These are phyloP conservation scores for Apocheima hispidaria DNA, from an alignment of 2,888 invertebrate species.

Conservation along the genomic window DNA sequence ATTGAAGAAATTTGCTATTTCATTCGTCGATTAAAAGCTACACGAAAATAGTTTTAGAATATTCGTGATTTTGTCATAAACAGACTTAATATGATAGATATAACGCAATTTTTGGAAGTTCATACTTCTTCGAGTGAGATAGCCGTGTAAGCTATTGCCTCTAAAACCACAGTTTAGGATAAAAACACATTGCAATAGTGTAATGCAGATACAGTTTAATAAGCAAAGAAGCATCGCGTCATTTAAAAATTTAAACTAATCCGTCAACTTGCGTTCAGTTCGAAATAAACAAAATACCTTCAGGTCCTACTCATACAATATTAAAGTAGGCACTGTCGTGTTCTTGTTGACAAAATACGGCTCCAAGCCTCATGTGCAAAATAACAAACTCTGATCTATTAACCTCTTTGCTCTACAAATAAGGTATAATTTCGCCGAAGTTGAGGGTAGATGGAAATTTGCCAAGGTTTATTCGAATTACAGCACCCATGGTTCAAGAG, in stretches of 20 bases:
- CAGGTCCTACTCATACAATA: constrained; percentile 57
- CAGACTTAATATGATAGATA: too few relatives aligned
- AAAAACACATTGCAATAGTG: too few relatives aligned
- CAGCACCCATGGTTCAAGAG: constrained; percentile 61
- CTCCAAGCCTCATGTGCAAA: constrained; percentile 42
- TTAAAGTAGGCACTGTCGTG: constrained; percentile 58
- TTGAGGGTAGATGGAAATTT: constrained; percentile 31
- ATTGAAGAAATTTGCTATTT: too few relatives aligned
- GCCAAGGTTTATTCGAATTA: constrained; percentile 67
- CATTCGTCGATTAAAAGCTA: too few relatives aligned
- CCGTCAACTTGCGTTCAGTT: constrained; percentile 41
- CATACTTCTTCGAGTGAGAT: too few relatives aligned
- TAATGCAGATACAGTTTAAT: neutral
- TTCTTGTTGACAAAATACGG: constrained; percentile 61
- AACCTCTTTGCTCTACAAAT: constrained; percentile 16
- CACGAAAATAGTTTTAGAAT: too few relatives aligned
- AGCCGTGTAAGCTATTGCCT: too few relatives aligned
- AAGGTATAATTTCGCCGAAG: constrained; percentile 39
- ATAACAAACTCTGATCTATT: constrained; percentile 8
- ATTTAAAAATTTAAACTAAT: constrained; percentile 20
- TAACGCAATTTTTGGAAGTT: too few relatives aligned
- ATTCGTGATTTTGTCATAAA: too few relatives aligned
- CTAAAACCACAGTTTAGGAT: too few relatives aligned
- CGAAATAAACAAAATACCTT: constrained; percentile 48
- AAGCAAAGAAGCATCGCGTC: neutral